These are phyloP conservation scores for Drosophila cognata DNA, from an alignment of 2,888 invertebrate genomes.

Conservation along the genomic window DNA sequence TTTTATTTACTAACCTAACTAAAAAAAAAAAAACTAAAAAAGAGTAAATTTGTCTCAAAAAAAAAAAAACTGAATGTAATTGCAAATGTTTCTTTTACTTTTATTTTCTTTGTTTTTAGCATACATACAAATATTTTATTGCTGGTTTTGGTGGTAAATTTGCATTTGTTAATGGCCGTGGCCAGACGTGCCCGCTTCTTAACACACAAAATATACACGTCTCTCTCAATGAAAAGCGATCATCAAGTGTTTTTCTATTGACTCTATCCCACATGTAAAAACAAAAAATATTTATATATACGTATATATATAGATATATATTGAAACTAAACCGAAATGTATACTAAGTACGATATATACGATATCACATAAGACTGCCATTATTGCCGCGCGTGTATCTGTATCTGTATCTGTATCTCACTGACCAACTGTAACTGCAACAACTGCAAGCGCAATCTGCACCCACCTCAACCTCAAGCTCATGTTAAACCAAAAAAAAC, in stretches of 20 bases:
- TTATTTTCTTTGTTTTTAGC: constrained; percentile 84
- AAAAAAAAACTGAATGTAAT: constrained; percentile 66
- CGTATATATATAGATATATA: constrained; percentile 17
- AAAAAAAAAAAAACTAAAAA: constrained; percentile 18
- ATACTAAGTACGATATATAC: constrained; percentile 58
- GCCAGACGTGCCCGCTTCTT: constrained; percentile 77
- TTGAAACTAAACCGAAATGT: constrained; percentile 61
- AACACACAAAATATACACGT: constrained; percentile 64
- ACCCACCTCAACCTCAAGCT: constrained; percentile 65
- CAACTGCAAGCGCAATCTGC: constrained; percentile 61
- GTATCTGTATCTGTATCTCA: constrained; percentile 61
- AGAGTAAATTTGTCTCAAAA: constrained; percentile 52
- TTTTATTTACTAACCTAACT: constrained; percentile 45
- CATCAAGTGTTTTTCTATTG: constrained; percentile 61
- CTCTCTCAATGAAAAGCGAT: constrained; percentile 59
- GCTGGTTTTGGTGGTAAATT: constrained; percentile 84
- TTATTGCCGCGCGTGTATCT: constrained; percentile 47
- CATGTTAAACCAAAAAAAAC: constrained; percentile 25
- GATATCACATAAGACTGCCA: constrained; percentile 65
- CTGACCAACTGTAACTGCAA: constrained; percentile 68
- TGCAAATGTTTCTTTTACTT: constrained; percentile 77
- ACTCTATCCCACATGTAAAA: constrained; percentile 61
- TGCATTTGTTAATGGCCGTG: constrained; percentile 81
- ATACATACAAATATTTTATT: constrained; percentile 82
- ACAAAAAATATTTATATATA: constrained; percentile 21